These are phyloP conservation scores for Tautogolabrus adspersus DNA, from an alignment of 2,113 vertebrate genomes.

Conservation along the genomic window DNA sequence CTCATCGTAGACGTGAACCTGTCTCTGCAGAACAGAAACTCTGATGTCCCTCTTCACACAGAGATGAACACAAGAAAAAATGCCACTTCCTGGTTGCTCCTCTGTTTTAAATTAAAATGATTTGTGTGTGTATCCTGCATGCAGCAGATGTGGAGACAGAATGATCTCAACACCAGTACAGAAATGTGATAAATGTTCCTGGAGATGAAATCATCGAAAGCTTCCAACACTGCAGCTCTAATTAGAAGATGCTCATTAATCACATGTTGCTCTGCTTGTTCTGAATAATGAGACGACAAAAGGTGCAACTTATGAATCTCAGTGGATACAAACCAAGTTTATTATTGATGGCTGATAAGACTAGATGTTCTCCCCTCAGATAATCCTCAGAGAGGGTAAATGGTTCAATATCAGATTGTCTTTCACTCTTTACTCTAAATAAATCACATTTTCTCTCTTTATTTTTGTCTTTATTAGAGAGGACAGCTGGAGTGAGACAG, in stretches of 20 bases:
- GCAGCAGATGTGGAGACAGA: conserved; percentile 36
- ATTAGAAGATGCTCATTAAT: conserved; percentile 93
- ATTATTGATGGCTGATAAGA: conserved; percentile 83
- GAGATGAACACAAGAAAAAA: not conserved
- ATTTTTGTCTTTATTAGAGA: no score
- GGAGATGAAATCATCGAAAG: conserved; percentile 84
- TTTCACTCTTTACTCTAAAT: not conserved
- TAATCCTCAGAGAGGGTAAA: not conserved
- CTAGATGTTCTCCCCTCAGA: conserved; percentile 66
- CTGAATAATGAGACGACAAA: conserved; percentile 90
- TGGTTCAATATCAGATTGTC: not conserved
- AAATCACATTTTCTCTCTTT: no score
- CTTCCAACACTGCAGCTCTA: conserved; percentile 86
- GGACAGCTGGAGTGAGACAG: no score
- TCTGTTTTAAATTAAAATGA: no score
- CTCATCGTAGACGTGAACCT: not conserved
- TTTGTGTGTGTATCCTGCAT: not conserved
- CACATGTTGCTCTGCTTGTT: conserved; percentile 88
- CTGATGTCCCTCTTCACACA: conserved; percentile 38
- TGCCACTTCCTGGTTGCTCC: no score
- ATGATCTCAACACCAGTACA: conserved; percentile 57
- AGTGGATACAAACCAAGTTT: conserved; percentile 86
- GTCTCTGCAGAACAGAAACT: conserved; percentile 38
- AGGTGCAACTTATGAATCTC: conserved; percentile 89
- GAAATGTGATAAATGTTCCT: conserved; percentile 77